These are phyloP conservation scores for Perccottus glenii DNA, from an alignment of 2,113 vertebrate genomes.

Conservation along the genomic window DNA sequence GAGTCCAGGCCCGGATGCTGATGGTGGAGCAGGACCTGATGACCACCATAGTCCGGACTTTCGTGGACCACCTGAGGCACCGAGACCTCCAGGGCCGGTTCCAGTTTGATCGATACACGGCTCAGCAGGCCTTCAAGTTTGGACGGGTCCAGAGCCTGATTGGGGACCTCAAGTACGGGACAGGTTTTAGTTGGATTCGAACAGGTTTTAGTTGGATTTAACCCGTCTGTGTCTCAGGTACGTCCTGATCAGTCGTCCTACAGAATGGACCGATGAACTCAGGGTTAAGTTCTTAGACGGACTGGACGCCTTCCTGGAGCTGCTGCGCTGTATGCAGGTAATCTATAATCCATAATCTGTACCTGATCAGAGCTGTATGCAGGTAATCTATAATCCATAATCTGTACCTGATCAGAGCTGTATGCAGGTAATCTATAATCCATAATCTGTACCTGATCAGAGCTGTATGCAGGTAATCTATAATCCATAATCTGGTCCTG, in stretches of 20 bases:
- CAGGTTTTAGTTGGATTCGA: constrained; percentile 40
- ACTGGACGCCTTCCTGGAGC: constrained; percentile 91
- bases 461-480: constrained; percentile 93
- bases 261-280: constrained; percentile 89
- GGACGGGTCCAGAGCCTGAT: constrained; percentile 95
- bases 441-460: neutral
- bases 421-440: constrained; percentile 87
- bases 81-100: constrained; percentile 93
- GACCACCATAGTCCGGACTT: constrained; percentile 94
- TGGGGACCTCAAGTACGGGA: constrained; percentile 90
- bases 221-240: constrained; percentile 78
- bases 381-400: constrained; percentile 76
- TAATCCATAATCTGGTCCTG: neutral
- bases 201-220: too few species aligned
- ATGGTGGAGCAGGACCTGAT: constrained; percentile 95
- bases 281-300: constrained; percentile 93
- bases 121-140: constrained; percentile 96
- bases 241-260: constrained; percentile 91
- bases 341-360: neutral
- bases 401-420: constrained; percentile 65
- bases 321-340: constrained; percentile 98
- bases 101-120: constrained; percentile 96
- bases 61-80: constrained; percentile 93
- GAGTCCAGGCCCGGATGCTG: constrained; percentile 90
- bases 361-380: constrained; percentile 84